Evolutionary conservation across 2,888 invertebrate species (phyloP), one percentile per base, ranked within the genome.

Genomic region (Epistrophella euchroma): DNA sequence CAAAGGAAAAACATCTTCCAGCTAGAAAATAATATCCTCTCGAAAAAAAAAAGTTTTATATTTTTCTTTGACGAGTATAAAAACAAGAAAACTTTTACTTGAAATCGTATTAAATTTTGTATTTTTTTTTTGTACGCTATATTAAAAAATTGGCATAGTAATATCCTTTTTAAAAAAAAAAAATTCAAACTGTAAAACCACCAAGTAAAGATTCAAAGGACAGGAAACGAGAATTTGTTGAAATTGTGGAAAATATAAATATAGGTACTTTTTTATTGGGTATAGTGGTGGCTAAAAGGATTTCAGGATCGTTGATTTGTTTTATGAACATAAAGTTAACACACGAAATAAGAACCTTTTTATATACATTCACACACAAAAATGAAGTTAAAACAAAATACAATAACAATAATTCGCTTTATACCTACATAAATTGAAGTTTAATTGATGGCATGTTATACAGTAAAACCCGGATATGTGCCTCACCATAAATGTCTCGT

Each of bases 401-500:
- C n/a, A n/a, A 60, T 15, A 4, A 19, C 11, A 56, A 52, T n/a
- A 71, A 45, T 15, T 43, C 43, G 32, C 11, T 56, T 71, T 25
- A n/a, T 17, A 40, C 9, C 47, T 47, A 40, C 9, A 35, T 47
- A 58, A 72, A 70, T 70, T 60, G 60, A 50, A 10, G 32, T 35
- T 22, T 43, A 77, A 77, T 70, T 77, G 77, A 60, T n/a, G 50
- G 37, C 60, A 70, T 70, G 60, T n/a, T n/a, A n/a, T n/a, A n/a
- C n/a, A n/a, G n/a, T n/a, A n/a, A n/a, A n/a, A n/a, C n/a, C n/a
- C n/a, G n/a, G n/a, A n/a, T n/a, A n/a, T n/a, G n/a, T n/a, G n/a
- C n/a, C n/a, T n/a, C n/a, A n/a, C n/a, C n/a, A n/a, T n/a, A n/a
- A n/a, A n/a, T n/a, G n/a, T n/a, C n/a, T n/a, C n/a, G n/a, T n/a